These are phyloP conservation scores for Taenaris catops DNA, from an alignment of 2,888 invertebrate species.

Conservation along the genomic window DNA sequence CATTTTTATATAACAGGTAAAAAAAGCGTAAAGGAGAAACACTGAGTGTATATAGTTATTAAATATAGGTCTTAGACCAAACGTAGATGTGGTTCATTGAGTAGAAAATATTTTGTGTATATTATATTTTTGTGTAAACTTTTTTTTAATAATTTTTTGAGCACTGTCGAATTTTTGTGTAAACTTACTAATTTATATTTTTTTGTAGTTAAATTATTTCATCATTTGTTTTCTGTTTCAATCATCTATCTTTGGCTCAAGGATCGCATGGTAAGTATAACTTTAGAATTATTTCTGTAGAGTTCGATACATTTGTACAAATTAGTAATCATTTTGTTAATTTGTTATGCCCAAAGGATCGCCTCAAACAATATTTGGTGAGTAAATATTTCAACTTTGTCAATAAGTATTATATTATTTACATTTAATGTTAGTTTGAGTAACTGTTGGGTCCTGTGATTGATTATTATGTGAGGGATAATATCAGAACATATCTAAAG, in stretches of 20 bases:
- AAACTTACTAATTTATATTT: neutral
- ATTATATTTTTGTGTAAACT: neutral
- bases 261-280: constrained; percentile 65
- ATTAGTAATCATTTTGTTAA: constrained; percentile 27
- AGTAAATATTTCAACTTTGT: constrained; percentile 30
- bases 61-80: no score
- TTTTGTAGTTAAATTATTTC: constrained; percentile 11
- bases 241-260: constrained; percentile 31
- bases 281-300: no score
- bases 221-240: constrained; percentile 29
- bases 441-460: no score
- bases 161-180: neutral
- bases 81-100: no score
- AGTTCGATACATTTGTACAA: no score
- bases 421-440: constrained; percentile 3
- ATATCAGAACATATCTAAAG: no score
- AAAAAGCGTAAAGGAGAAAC: no score
- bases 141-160: neutral
- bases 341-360: constrained; percentile 67
- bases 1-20: no score
- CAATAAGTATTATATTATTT: neutral
- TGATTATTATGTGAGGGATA: no score
- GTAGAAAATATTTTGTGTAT: no score
- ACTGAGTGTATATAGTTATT: no score
- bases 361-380: constrained; percentile 59